Base-by-base conservation (phyloP, 2,113 vertebrate genomes). In the Ursus arctos region DNA sequence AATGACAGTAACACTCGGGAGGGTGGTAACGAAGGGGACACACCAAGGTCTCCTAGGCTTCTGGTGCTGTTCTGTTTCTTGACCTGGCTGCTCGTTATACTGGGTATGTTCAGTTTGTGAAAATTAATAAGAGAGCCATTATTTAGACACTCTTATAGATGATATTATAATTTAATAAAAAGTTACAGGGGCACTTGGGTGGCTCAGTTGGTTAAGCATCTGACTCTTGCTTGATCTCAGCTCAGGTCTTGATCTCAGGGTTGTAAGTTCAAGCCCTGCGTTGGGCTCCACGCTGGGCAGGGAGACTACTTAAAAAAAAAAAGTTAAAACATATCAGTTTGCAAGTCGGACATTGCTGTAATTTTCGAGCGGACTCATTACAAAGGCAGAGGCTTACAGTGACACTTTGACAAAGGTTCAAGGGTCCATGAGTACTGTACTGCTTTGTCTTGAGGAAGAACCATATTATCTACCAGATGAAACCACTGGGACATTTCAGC, bases 91-190 rank as follows among this genome's bases (percentile, higher is more conserved):
- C 51, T 87, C 15, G 53, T 83, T 82, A 36, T 77, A 22, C 67
- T 72, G 31, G 24, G 15, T 83, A 2, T 47, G n/a, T 95, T 96
- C 55, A 87, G 33, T 55, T 90, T 86, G 47, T 97, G 67, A 74
- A 94, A 92, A 63, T 69, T 36, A 89, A 33, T 51, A 89, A 33
- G 43, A 89, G 67, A 94, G 13, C 21, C 67, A 6, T 81, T 72
- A 95, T 65, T 95, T 61, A 93, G 63, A 7, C 22, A 86, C 7
- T 61, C 84, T 59, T 24, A 28, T 86, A 59, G 53, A 19, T 21
- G 0, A 18, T 79, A 16, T 59, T 89, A n/a, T 61, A 85, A 53
- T 81, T 92, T 92, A 95, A 33, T 74, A 6, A 63, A 89, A 86
- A 76, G 61, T 83, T 57, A 28, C 71, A 88, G 55, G 55, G 19